Evolutionary conservation across 2,113 vertebrate species (phyloP).

Genomic region (Chloebia gouldiae): DNA sequence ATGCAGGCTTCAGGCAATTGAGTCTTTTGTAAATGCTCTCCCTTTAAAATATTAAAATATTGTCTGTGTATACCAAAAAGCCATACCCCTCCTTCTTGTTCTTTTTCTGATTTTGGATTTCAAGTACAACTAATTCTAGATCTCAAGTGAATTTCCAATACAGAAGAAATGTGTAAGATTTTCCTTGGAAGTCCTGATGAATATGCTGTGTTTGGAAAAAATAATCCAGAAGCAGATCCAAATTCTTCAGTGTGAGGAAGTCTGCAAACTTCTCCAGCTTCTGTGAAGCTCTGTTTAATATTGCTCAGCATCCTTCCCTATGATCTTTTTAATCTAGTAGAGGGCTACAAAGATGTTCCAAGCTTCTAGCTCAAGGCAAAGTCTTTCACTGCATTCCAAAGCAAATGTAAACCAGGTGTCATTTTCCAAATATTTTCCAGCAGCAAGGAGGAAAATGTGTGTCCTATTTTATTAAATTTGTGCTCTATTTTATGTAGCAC

Average conservation of each 20-base stretch:
- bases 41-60: neutral
- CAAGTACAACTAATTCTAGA: neutral
- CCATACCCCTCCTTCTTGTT: neutral
- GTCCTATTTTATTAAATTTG: neutral
- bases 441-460: neutral
- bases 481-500: neutral
- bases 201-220: neutral
- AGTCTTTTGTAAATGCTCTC: neutral
- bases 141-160: neutral
- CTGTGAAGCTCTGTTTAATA: neutral
- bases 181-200: neutral
- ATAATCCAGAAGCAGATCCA: neutral
- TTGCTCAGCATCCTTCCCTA: neutral
- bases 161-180: neutral
- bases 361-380: neutral
- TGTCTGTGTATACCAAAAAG: neutral
- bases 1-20: neutral
- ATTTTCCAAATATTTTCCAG: neutral
- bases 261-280: neutral
- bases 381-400: neutral
- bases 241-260: neutral
- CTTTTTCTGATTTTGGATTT: neutral
- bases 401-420: conserved; percentile 2
- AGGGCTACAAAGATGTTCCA: neutral
- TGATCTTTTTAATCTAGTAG: neutral